Evolutionary conservation across 2,113 vertebrate genomes (phyloP), one percentile per base, ranked within the genome.

Genomic region (Pygoscelis antarcticus): DNA sequence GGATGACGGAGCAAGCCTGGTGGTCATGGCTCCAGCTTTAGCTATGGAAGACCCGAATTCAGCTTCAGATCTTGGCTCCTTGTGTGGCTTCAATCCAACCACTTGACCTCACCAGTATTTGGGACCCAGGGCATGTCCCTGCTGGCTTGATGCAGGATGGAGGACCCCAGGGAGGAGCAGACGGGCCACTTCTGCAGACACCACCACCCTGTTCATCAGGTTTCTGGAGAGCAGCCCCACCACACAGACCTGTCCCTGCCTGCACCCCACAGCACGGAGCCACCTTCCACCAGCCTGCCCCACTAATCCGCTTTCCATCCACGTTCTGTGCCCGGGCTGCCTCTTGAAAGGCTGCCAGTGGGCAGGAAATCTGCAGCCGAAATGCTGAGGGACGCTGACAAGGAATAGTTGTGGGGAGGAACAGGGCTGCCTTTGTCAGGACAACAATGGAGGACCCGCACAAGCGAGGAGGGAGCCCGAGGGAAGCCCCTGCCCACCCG

Each of bases 361-460:
- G 86, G 92, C 95, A 96, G 95, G 93, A 92, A 93, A 96, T 92
- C 87, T 92, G 84, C 89, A 16, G 96, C 87, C 14, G 0, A 81
- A 90, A 42, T 9, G 70, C 90, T 82, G 85, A 85, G 79, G 88
- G 93, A 93, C 40, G 96, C 93, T 89, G 91, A 96, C 92, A 94
- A 90, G 93, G 92, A 96, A 54, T 0, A 36, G 92, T 4, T 95
- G 90, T 89, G 89, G 91, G 91, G 77, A 94, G 65, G 81, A 94
- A 95, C 83, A 96, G 94, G 70, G 74, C 69, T 91, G 91, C 57
- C 92, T 94, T 97, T 97, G 97, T 95, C 93, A 92, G 57, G 46
- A 51, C 22, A 32, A 91, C 89, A 91, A 81, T 75, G 83, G 55
- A 34, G n/a, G 42, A 81, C 68, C 71, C 42, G 1, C 40, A 46